Conservation (phyloP, 2,113 vertebrate species). For the Isurus oxyrinchus region DNA sequence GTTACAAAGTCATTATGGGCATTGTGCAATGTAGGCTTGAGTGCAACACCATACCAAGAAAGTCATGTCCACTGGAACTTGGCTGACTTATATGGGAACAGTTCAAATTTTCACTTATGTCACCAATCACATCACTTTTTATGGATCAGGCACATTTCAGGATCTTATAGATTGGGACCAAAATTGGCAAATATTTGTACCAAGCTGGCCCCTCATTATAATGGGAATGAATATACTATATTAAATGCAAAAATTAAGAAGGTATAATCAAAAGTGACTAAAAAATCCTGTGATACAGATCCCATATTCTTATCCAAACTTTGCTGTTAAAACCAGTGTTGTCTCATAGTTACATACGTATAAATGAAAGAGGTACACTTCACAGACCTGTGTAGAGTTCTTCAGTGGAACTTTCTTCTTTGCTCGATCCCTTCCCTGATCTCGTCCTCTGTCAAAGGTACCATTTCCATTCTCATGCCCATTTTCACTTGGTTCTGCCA, state of each 20-base stretch:
- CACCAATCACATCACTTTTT: background rate
- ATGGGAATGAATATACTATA: background rate
- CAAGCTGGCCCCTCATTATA: background rate
- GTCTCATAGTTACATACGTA: fast-evolving
- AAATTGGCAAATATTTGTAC: background rate
- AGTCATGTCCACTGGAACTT: background rate
- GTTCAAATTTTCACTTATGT: background rate
- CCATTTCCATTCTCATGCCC: slow-evolving; percentile 70
- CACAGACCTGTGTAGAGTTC: slow-evolving; percentile 80
- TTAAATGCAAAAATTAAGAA: background rate
- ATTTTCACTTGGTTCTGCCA: slow-evolving; percentile 76
- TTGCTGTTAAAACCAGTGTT: background rate
- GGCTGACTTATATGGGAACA: background rate
- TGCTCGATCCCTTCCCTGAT: slow-evolving; percentile 74
- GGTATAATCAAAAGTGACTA: background rate
- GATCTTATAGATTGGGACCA: background rate
- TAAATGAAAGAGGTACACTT: background rate
- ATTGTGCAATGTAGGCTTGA: background rate
- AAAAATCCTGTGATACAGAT: background rate
- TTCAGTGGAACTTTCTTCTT: slow-evolving; percentile 84
- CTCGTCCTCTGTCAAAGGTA: slow-evolving; percentile 68
- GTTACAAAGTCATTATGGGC: background rate
- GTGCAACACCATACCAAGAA: background rate
- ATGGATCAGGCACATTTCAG: background rate
- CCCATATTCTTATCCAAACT: background rate